Evolutionary conservation across 1,140 invertebrate species (phyloP).

Genomic region (Hylyphantes graminicola): DNA sequence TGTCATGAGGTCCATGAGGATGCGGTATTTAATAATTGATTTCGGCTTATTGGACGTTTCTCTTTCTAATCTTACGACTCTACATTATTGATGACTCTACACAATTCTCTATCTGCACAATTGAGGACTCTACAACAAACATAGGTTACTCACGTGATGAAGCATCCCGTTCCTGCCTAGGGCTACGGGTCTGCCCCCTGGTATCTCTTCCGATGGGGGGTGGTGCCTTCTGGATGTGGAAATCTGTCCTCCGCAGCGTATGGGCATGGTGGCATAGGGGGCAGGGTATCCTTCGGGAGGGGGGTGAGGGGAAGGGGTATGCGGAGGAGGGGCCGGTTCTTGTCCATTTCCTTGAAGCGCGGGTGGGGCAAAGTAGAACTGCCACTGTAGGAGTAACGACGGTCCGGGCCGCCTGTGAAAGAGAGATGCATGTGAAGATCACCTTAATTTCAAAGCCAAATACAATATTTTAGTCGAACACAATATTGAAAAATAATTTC

Average conservation of each 20-base stretch:
- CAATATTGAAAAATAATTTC: too few species aligned
- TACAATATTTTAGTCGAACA: too few species aligned
- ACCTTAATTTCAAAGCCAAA: too few species aligned
- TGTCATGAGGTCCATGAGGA: too few species aligned
- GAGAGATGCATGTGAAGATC: not conserved
- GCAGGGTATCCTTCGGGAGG: constrained; percentile 59
- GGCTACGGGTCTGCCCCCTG: constrained; percentile 18
- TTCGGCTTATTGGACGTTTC: too few species aligned
- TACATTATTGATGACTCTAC: too few species aligned
- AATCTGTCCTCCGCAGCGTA: constrained; percentile 26
- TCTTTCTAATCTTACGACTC: too few species aligned
- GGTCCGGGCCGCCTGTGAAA: constrained; percentile 48
- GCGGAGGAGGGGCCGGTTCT: constrained; percentile 48
- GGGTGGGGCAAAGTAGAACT: constrained; percentile 59
- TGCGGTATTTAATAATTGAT: too few species aligned
- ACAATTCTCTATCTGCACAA: too few species aligned
- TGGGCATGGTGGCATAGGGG: constrained; percentile 62
- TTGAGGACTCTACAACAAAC: too few species aligned
- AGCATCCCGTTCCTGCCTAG: constrained; percentile 50
- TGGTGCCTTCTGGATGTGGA: not conserved
- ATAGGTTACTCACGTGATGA: constrained; percentile 50
- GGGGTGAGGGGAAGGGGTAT: constrained; percentile 52
- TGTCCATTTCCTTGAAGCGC: constrained; percentile 54
- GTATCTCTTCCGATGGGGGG: constrained; percentile 22
- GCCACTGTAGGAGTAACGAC: constrained; percentile 57